A percentile compares a stretch with the other conserved stretches of the same genome.
These are phyloP conservation scores for Rallus crepitans DNA, from an alignment of 2,797 vertebrate species.

Conservation along the genomic window DNA sequence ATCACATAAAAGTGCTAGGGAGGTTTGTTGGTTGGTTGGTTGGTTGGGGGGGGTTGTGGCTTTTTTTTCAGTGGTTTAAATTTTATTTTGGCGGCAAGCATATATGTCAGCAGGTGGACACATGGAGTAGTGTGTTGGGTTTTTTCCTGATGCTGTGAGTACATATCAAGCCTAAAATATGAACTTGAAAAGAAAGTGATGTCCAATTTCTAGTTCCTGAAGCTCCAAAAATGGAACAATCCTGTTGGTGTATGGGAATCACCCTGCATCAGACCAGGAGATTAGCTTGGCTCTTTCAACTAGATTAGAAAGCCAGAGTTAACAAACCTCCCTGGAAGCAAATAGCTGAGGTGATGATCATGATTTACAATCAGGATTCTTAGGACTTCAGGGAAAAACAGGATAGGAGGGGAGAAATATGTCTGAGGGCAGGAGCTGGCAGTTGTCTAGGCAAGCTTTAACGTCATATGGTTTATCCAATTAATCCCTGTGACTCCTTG, in stretches of 20 bases:
- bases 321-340: not conserved
- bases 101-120: not conserved
- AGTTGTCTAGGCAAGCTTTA: not conserved
- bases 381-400: not conserved
- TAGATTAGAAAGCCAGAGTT: not conserved
- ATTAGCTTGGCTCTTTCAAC: not conserved
- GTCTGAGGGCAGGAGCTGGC: not conserved
- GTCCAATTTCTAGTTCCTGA: not conserved
- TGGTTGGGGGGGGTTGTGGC: not conserved
- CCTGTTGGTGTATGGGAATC: not conserved
- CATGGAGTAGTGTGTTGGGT: too few species aligned
- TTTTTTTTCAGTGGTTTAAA: not conserved
- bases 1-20: not conserved
- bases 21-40: too few species aligned
- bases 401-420: not conserved
- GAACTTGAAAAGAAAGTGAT: not conserved
- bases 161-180: not conserved
- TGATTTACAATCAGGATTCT: not conserved
- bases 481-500: not conserved
- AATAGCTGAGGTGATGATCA: not conserved
- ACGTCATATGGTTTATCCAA: not conserved
- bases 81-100: not conserved
- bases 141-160: not conserved
- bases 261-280: not conserved
- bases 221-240: not conserved